Base-by-base conservation (phyloP, 2,113 vertebrate genomes). In the Cynopterus brachyotis region DNA sequence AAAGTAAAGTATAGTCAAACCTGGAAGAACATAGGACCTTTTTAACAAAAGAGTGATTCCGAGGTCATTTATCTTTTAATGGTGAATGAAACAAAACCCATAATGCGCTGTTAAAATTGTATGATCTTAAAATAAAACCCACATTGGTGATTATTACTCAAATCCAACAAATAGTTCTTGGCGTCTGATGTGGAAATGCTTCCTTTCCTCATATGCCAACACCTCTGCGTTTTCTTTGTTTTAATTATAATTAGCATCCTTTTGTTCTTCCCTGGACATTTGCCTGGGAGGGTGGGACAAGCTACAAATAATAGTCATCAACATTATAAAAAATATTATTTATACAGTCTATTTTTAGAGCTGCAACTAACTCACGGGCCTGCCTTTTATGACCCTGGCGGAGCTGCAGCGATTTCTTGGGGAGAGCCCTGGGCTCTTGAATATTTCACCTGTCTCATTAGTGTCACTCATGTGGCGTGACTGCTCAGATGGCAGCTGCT, bases 361-460 rank as follows among this genome's bases (percentile, higher is more conserved):
- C 57, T 45, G 70, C 84, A 20, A 75, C 50, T 32, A 82, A 70
- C 35, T 45, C 64, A 57, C 40, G 64, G 76, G 81, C 62, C 66
- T 19, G 26, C 67, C 95, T 91, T 60, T 1, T 28, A 22, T 16
- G 64, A 80, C 82, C 91, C 95, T 91, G 81, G 40, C 30, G 66
- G 62, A 47, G 24, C 22, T 1, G 20, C 73, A 6, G 62, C 26
- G 37, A 62, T 87, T 94, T 97, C 94, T 80, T 37, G 85, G 94
- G 86, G 42, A 50, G 4, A 30, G 17, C 83, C 78, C 40, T 37
- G 59, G 82, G 59, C 62, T 89, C 91, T 82, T 82, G 89, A 85
- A 84, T 95, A 88, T 94, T 76, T 97, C 89, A 95, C 96, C 85
- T 45, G 86, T 80, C 97, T 97, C 93, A 93, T 95, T 98, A 97